Conservation (phyloP, 2,888 invertebrate species). For the Harpalus rufipes region DNA sequence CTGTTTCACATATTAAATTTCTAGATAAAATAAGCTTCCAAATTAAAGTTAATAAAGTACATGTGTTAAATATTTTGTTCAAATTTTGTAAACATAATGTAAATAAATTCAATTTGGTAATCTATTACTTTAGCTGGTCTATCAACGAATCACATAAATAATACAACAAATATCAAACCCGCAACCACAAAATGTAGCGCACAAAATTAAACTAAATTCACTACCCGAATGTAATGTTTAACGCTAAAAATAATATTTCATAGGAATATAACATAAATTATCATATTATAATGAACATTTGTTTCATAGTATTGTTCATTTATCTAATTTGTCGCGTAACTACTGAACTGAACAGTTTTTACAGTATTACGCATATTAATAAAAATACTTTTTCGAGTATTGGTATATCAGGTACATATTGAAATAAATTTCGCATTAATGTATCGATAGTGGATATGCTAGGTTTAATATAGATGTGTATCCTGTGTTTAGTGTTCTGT, state of each 20-base stretch:
- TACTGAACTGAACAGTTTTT: conserved; percentile 3
- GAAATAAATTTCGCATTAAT: background rate
- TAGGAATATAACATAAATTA: background rate
- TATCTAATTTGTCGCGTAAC: background rate
- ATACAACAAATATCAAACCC: background rate
- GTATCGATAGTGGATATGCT: background rate
- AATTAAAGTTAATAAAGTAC: too few relatives aligned
- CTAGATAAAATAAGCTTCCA: too few relatives aligned
- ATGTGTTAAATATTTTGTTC: background rate
- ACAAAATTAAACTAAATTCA: background rate
- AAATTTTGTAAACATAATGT: background rate
- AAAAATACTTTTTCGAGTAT: background rate
- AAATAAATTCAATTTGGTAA: background rate
- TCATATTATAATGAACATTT: background rate
- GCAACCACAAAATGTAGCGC: background rate
- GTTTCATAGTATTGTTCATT: background rate
- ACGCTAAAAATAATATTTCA: background rate
- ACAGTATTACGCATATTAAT: background rate
- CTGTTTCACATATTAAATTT: too few relatives aligned
- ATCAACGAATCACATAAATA: background rate
- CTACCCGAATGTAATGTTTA: background rate
- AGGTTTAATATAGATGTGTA: background rate
- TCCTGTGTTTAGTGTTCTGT: background rate
- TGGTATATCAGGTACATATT: background rate
- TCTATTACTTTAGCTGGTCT: background rate